Percentiles rank a stretch among this genome's conserved stretches.
These are phyloP conservation scores for Ooceraea biroi DNA, from an alignment of 1,140 invertebrate genomes.

Conservation along the genomic window DNA sequence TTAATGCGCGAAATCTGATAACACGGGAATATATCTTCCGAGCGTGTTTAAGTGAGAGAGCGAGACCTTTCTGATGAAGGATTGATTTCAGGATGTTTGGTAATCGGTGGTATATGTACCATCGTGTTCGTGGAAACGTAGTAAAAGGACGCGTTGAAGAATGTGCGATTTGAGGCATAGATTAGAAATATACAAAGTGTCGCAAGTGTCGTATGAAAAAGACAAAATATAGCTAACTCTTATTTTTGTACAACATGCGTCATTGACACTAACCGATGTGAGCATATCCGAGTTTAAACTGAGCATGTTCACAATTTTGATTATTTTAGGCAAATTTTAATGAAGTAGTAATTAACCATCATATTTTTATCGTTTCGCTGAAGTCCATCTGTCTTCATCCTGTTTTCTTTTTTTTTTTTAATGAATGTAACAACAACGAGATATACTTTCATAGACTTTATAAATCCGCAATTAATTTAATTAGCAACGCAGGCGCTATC, in stretches of 20 bases:
- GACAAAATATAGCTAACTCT: too few relatives aligned
- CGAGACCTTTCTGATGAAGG: slow-evolving; percentile 41
- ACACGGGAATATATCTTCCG: slow-evolving; percentile 31
- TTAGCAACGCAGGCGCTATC: slow-evolving; percentile 35
- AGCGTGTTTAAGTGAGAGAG: slow-evolving; percentile 12
- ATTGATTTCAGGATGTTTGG: slow-evolving; percentile 35
- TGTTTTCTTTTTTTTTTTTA: background rate
- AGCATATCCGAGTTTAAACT: background rate
- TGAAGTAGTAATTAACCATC: background rate
- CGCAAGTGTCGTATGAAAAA: background rate
- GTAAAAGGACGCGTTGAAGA: background rate
- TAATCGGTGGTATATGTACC: slow-evolving; percentile 3
- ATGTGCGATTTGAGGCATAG: background rate
- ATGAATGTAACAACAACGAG: slow-evolving; percentile 13
- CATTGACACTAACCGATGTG: background rate
- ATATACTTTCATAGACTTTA: slow-evolving; percentile 7
- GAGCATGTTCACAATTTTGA: background rate
- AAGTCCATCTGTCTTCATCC: background rate
- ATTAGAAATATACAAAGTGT: slow-evolving; percentile 29
- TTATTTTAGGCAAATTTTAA: slow-evolving; percentile 10
- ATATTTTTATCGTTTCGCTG: background rate
- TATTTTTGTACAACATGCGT: too few relatives aligned
- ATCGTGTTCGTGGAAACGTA: background rate
- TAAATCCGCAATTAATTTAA: slow-evolving; percentile 53
- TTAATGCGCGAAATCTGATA: slow-evolving; percentile 26